Base-by-base conservation (phyloP, 2,797 vertebrate species). In the Cottoperca gobio region DNA sequence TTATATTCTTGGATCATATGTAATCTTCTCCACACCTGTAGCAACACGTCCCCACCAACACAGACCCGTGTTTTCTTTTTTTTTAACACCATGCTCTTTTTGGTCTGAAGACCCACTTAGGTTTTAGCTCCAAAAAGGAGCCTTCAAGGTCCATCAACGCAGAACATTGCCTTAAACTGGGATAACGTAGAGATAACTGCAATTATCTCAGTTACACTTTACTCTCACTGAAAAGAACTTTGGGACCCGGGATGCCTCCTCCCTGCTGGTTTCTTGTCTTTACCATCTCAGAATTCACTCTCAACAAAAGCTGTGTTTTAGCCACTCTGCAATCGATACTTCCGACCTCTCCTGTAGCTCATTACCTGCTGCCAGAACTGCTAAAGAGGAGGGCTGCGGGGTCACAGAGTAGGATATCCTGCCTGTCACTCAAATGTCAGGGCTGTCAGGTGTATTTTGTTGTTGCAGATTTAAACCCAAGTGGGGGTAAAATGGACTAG, bases 401-500 rank as follows among this genome's bases (percentile, higher is more conserved):
- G 92, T 93, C 89, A 83, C 67, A 66, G 87, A 82, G 82, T 79
- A 88, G 92, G 92, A 95, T 91, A 91, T 94, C 89, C 90, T 91
- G 82, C 81, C 89, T 93, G 94, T 92, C 94, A 88, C 76, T 95
- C 92, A 94, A 87, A 89, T 17, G 70, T 88, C 92, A 89, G 71
- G 68, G 73, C 80, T 89, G 90, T 89, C 91, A 92, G 86, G 70
- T 86, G 73, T 77, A 86, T 85, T 79, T 85, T 54, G 70, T 77
- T 68, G 46, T 73, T 67, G 64, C 61, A 23, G 70, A 86, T 76
- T 83, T 82, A 81, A 86, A 71, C 78, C 63, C 64, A 70, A 82
- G 84, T 54, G 39, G 73, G 39, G 46, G 23, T 64, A 70, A 83
- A 79, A 64, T 77, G 81, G 74, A 75, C 86, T 86, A 86, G 83